A percentile compares a stretch with the other conserved stretches of the same genome.
These are phyloP conservation scores for Gnatocerus cornutus DNA, from an alignment of 2,888 invertebrate species.

Conservation along the genomic window DNA sequence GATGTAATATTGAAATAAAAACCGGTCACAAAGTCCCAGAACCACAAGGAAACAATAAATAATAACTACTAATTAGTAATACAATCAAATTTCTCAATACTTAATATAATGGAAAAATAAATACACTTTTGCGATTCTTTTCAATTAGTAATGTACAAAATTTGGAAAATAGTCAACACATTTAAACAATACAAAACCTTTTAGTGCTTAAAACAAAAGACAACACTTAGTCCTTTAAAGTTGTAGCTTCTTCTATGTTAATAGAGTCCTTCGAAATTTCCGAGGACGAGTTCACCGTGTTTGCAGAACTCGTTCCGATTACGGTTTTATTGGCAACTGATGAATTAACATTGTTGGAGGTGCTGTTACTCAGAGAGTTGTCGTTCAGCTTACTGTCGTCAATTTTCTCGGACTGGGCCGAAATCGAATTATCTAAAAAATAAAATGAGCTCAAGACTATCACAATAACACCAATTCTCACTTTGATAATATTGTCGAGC, in stretches of 20 bases:
- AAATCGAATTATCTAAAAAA: slow-evolving; percentile 61
- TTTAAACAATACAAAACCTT: slow-evolving; percentile 42
- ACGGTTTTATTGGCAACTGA: slow-evolving; percentile 50
- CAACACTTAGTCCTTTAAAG: slow-evolving; percentile 64
- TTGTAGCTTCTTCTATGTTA: slow-evolving; percentile 64
- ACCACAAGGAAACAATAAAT: slow-evolving; percentile 35
- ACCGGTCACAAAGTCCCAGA: slow-evolving; percentile 37
- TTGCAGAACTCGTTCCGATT: slow-evolving; percentile 50
- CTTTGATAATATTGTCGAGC: slow-evolving; percentile 74
- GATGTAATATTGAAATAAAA: slow-evolving; percentile 3
- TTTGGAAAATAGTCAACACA: slow-evolving; percentile 45
- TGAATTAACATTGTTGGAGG: slow-evolving; percentile 52
- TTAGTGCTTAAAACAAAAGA: slow-evolving; percentile 57
- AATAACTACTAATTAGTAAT: slow-evolving; percentile 37
- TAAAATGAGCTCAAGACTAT: not conserved
- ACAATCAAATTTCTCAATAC: slow-evolving; percentile 35
- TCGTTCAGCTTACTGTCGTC: slow-evolving; percentile 67
- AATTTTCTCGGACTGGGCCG: slow-evolving; percentile 66
- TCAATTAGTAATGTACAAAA: slow-evolving; percentile 46
- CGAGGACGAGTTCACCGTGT: slow-evolving; percentile 48
- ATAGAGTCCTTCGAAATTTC: slow-evolving; percentile 64
- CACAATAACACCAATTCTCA: slow-evolving; percentile 54
- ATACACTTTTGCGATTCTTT: slow-evolving; percentile 40
- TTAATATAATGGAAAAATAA: slow-evolving; percentile 39
- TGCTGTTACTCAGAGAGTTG: slow-evolving; percentile 56